Conservation (phyloP, 2,888 invertebrate species). For the Cyaniris semiargus region DNA sequence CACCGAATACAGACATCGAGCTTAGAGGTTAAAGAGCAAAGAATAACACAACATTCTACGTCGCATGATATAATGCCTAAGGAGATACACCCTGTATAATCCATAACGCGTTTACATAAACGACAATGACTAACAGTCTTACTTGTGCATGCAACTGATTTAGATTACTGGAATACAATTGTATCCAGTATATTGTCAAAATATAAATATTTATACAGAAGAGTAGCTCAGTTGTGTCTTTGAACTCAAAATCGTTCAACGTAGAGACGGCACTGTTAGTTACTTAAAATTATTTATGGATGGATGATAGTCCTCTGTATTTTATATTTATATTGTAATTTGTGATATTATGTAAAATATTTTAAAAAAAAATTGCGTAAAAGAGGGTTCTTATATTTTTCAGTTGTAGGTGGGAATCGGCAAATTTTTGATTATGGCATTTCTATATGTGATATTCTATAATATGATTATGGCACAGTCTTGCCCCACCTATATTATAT, state of each 20-base stretch:
- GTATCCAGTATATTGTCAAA: neutral
- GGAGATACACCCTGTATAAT: conserved; percentile 74
- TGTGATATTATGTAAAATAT: neutral
- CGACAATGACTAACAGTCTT: conserved; percentile 34
- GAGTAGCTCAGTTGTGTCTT: neutral
- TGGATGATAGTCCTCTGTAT: neutral
- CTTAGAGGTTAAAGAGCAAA: conserved; percentile 43
- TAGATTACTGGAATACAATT: neutral
- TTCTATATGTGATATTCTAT: too few relatives aligned
- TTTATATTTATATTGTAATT: neutral
- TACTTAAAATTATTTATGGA: too few relatives aligned
- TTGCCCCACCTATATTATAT: neutral
- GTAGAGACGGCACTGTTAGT: too few relatives aligned
- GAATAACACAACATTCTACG: conserved; percentile 38
- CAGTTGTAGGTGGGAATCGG: neutral
- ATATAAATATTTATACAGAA: neutral
- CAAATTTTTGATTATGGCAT: neutral
- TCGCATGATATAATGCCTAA: conserved; percentile 70
- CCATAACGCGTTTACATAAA: conserved; percentile 69
- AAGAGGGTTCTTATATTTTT: neutral
- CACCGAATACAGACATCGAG: conserved; percentile 38
- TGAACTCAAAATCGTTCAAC: too few relatives aligned
- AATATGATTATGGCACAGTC: too few relatives aligned
- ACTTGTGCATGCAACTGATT: neutral
- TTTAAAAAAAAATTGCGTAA: neutral